Evolutionary conservation across 2,797 vertebrate genomes (phyloP).

Genomic region (Anguilla obscura): DNA sequence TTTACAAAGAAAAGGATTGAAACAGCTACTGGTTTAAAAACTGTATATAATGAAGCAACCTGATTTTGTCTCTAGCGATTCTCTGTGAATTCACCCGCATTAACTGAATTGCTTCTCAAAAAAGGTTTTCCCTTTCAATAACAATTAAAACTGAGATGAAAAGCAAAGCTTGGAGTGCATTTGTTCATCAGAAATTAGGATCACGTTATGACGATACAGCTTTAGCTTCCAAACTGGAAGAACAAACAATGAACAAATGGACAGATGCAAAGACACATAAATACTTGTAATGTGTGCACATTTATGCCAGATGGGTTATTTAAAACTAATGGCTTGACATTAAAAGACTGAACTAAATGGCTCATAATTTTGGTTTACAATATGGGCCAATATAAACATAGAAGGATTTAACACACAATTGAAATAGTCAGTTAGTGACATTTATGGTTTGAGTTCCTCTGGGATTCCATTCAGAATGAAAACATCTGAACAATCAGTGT

Average conservation of each 20-base stretch:
- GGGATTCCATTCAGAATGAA: neutral
- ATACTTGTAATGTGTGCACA: neutral
- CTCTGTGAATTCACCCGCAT: neutral
- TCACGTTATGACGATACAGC: neutral
- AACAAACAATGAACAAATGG: neutral
- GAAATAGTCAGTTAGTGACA: neutral
- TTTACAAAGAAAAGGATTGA: neutral
- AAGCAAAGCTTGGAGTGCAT: too few relatives aligned
- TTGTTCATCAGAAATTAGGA: too few relatives aligned
- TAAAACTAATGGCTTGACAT: neutral
- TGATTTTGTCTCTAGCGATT: neutral
- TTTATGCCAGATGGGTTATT: neutral
- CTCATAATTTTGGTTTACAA: neutral
- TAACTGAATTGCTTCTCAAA: neutral
- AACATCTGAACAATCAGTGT: neutral
- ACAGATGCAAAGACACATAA: neutral
- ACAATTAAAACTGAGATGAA: too few relatives aligned
- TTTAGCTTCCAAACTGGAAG: neutral
- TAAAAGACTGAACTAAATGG: neutral
- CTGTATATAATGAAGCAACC: neutral
- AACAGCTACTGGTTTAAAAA: constrained; percentile 5
- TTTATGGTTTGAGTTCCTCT: neutral
- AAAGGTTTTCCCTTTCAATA: neutral
- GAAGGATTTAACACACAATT: neutral
- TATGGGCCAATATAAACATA: neutral